Evolutionary conservation across 2,888 invertebrate genomes (phyloP).

Genomic region (Penaeus monodon): DNA sequence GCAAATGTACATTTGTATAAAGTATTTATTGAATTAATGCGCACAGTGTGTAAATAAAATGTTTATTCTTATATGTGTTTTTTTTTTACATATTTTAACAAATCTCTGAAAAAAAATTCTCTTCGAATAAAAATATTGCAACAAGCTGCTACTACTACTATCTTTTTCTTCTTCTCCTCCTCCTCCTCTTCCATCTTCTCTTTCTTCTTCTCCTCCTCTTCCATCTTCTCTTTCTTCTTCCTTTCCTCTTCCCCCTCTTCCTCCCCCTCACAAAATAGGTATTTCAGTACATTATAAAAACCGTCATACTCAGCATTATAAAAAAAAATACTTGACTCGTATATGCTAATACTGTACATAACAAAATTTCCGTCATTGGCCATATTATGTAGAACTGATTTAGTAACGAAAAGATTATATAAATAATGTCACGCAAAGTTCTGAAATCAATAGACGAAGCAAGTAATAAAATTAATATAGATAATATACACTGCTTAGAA

Average conservation of each 20-base stretch:
- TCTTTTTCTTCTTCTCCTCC: background rate
- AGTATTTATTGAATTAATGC: background rate
- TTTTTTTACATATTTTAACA: background rate
- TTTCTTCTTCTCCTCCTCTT: background rate
- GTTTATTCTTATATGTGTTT: background rate
- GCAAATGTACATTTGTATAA: no score
- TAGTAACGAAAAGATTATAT: no score
- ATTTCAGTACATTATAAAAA: background rate
- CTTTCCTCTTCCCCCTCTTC: background rate
- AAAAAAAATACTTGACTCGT: background rate
- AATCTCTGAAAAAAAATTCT: no score
- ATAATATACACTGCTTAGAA: no score
- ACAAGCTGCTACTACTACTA: background rate
- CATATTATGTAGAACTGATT: no score
- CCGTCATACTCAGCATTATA: background rate
- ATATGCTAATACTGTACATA: no score
- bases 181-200: background rate
- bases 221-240: background rate
- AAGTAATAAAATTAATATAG: no score
- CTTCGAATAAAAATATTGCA: no score
- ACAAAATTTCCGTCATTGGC: no score
- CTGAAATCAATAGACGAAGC: no score
- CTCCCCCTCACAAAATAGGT: background rate
- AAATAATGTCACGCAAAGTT: no score
- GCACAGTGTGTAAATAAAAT: background rate